A percentile compares a stretch with the other conserved stretches of the same genome.
Conservation (phyloP, 2,113 vertebrate genomes). For the Cettia cetti region DNA sequence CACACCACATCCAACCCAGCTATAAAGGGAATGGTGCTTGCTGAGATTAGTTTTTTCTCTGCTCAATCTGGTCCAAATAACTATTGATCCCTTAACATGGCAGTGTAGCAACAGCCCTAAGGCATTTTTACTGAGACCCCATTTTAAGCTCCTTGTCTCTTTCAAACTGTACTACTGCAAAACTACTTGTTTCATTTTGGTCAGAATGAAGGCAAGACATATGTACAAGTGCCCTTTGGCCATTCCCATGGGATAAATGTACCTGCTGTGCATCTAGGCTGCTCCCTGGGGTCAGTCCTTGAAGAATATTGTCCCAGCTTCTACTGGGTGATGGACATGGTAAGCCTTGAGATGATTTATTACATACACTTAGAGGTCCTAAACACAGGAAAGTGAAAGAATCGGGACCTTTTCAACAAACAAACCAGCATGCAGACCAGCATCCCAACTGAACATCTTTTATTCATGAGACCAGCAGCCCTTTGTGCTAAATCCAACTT, state of each 20-base stretch:
- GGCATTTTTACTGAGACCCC: not conserved
- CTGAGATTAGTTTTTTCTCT: not conserved
- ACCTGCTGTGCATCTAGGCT: not conserved
- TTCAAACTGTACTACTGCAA: not conserved
- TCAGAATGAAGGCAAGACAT: not conserved
- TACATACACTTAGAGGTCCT: not conserved
- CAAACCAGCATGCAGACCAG: fast-evolving
- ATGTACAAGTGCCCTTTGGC: not conserved
- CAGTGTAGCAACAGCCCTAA: not conserved
- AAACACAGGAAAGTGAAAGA: not conserved
- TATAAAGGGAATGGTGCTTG: not conserved
- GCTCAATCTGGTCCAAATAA: slow-evolving; percentile 3
- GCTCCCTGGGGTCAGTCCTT: not conserved
- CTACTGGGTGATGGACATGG: not conserved
- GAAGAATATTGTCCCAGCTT: not conserved
- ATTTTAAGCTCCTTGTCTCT: slow-evolving; percentile 6
- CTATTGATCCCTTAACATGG: slow-evolving; percentile 10
- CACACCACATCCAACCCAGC: not conserved
- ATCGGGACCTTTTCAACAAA: not conserved
- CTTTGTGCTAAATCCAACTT: not conserved
- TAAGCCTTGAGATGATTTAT: not conserved
- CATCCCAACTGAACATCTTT: not conserved
- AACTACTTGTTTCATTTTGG: not conserved
- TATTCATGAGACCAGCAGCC: not conserved
- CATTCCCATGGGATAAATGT: not conserved